phyloP scores from a whole-genome alignment of 2,888 invertebrate genomes.

The Arrhopalites spinosus region DNA sequence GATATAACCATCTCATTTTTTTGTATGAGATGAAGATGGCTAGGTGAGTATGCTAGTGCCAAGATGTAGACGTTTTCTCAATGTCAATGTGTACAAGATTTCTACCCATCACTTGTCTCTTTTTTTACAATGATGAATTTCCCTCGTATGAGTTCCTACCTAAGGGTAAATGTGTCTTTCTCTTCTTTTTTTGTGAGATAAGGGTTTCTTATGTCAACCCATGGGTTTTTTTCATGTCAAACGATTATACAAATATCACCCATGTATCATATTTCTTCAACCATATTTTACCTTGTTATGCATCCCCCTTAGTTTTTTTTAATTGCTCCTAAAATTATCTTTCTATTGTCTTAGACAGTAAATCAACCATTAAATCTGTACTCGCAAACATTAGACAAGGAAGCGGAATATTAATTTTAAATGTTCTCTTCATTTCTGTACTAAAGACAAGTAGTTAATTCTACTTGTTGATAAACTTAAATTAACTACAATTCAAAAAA shows the following conservation, averaged over 20 bases:
- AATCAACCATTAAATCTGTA: neutral
- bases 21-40: constrained; percentile 1
- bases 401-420: no score
- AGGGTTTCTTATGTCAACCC: constrained; percentile 15
- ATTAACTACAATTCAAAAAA: no score
- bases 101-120: neutral
- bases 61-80: constrained; percentile 13
- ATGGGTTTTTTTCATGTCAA: constrained; percentile 19
- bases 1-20: no score
- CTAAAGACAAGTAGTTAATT: no score
- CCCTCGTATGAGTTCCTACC: neutral
- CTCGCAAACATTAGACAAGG: neutral
- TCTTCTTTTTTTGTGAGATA: neutral
- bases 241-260: constrained; percentile 20
- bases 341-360: neutral
- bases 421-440: no score
- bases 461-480: no score
- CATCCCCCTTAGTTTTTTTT: neutral
- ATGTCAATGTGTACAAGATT: constrained; percentile 9
- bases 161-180: neutral
- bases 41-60: constrained; percentile 5
- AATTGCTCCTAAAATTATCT: no score
- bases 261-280: neutral
- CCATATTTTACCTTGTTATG: neutral
- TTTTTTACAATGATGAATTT: neutral